Evolutionary conservation across 2,113 vertebrate species (phyloP).

Genomic region (Emydocephalus ijimae): DNA sequence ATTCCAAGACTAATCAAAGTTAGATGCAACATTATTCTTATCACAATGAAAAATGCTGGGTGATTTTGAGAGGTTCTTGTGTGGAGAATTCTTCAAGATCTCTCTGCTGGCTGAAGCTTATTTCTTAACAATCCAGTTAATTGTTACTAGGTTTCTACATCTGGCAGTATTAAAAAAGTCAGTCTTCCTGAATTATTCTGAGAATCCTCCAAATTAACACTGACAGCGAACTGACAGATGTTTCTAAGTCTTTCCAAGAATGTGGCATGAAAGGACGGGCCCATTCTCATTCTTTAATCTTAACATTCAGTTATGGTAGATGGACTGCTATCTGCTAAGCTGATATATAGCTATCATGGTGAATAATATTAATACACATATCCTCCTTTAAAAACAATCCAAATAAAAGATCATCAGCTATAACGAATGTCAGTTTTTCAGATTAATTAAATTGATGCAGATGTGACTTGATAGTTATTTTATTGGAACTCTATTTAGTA

Average conservation of each 20-base stretch:
- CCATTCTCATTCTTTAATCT: background rate
- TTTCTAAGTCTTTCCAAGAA: background rate
- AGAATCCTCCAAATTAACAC: background rate
- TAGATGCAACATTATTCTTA: background rate
- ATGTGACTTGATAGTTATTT: background rate
- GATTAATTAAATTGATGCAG: background rate
- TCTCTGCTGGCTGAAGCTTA: background rate
- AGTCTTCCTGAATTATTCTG: background rate
- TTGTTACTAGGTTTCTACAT: background rate
- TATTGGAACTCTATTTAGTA: background rate
- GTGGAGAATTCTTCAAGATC: background rate
- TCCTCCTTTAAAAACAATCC: background rate
- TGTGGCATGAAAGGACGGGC: background rate
- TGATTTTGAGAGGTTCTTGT: background rate
- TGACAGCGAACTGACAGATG: background rate
- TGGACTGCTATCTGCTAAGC: background rate
- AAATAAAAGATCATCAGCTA: background rate
- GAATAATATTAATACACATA: background rate
- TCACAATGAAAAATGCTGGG: background rate
- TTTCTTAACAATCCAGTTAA: background rate
- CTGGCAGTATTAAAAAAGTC: background rate
- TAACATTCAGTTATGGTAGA: background rate
- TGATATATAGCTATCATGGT: background rate
- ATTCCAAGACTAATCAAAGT: background rate
- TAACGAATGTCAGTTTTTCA: background rate